Evolutionary conservation across 2,797 vertebrate species (phyloP).

Genomic region (Manis javanica): DNA sequence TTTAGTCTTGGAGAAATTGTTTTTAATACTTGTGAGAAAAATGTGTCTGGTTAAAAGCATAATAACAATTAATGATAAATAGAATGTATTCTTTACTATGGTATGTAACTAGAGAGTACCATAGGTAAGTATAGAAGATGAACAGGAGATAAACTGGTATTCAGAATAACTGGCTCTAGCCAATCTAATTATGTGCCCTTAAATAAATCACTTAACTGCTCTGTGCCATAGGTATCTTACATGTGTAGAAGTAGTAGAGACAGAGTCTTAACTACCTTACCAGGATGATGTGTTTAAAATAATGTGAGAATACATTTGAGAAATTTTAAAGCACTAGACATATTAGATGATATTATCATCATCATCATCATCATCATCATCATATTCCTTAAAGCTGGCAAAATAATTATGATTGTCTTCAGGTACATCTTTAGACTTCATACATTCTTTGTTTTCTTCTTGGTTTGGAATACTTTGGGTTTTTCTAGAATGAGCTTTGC

Average conservation of each 20-base stretch:
- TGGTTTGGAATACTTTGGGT: background rate
- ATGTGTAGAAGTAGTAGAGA: background rate
- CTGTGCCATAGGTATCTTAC: background rate
- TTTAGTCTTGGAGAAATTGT: background rate
- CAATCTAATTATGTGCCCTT: background rate
- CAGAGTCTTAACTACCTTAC: background rate
- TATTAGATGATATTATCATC: background rate
- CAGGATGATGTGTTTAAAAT: background rate
- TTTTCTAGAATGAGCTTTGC: background rate
- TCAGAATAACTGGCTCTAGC: background rate
- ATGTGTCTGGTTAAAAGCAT: background rate
- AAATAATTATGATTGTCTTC: conserved; percentile 14
- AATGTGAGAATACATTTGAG: background rate
- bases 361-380: background rate
- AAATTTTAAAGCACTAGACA: background rate
- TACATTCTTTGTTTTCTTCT: background rate
- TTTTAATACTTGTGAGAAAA: conserved; percentile 17
- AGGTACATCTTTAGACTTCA: background rate
- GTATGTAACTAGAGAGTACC: background rate
- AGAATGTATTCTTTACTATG: background rate
- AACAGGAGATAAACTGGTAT: background rate
- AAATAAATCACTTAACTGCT: background rate
- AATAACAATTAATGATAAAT: background rate
- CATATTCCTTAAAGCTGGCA: background rate
- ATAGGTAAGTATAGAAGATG: background rate